Base-by-base conservation (phyloP, 2,888 invertebrate genomes). In the Micropterix aruncella region DNA sequence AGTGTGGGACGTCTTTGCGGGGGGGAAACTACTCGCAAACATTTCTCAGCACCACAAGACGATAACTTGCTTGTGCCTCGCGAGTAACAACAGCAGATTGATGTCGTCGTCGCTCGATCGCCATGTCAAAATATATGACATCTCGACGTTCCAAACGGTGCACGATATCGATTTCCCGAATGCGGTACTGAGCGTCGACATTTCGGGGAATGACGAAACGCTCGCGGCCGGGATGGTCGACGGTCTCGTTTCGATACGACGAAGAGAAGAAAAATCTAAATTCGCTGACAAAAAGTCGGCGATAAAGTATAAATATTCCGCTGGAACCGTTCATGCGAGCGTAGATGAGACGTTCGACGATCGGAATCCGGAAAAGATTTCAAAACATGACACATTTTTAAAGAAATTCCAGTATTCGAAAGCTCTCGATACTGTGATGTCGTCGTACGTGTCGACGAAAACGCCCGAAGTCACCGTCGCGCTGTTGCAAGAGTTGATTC, bases 31-130 rank as follows among this genome's bases (percentile, higher is more conserved):
- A 44, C 61, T 97, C 17, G 82, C 89, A 2, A 81, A 79, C 54
- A 77, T 97, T 50, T 85, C 85, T 2, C 86, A 91, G 54, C 97
- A 99, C 64, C 93, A 95, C 62, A 97, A 97, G 71, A 92, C 95
- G 0, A 82, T 97, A 1, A 97, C 94, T 0, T 84, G 87, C 51
- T 61, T 97, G 41, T 72, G 80, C 51, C 74, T 95, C 48, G 88
- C 88, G 17, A 84, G 83, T 38, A 80, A 87, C 56, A 85, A 86
- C 17, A 83, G 80, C 50, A 76, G 90, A 55, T 70, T 97, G 16
- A 62, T 96, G 53, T 93, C 95, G 0, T 91, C 86, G 1, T 90
- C 93, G 2, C 70, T 97, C 45, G 97, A 99, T 62, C 80, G 90
- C 50, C 92, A 93, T 66, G 85, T 95, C 0, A 95, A 94, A 66